These are phyloP conservation scores for Ophiodon elongatus DNA, from an alignment of 2,113 vertebrate species.

Conservation along the genomic window DNA sequence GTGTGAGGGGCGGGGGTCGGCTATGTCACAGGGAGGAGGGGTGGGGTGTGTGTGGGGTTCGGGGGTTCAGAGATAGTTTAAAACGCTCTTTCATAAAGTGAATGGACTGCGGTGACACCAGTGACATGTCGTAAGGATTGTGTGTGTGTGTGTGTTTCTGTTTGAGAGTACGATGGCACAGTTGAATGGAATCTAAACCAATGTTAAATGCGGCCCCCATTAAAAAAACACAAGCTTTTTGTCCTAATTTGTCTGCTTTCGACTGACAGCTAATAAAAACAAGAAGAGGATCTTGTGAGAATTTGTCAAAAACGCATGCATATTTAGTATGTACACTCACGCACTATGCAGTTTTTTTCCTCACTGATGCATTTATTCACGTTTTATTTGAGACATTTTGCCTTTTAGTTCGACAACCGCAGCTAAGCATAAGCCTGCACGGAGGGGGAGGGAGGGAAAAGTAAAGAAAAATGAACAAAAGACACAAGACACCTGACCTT, in stretches of 20 bases:
- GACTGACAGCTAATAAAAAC: conserved; percentile 3
- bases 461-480: conserved; percentile 53
- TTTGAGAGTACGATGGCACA: not conserved
- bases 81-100: conserved; percentile 59
- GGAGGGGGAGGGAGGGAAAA: not conserved
- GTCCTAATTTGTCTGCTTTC: not conserved
- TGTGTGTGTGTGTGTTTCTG: not conserved
- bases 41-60: not conserved
- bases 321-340: not conserved
- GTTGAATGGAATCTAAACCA: not conserved
- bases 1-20: conserved; percentile 34
- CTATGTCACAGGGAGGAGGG: conserved; percentile 40
- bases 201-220: not conserved
- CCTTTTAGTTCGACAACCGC: conserved; percentile 28
- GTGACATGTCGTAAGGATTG: conserved; percentile 22
- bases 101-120: conserved; percentile 48
- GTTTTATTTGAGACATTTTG: conserved; percentile 43
- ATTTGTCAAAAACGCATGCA: not conserved
- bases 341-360: not conserved
- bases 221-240: not conserved
- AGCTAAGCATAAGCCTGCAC: conserved; percentile 33
- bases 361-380: conserved; percentile 36
- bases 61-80: conserved; percentile 67
- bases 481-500: conserved; percentile 82
- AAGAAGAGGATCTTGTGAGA: not conserved